These are phyloP conservation scores for Conus ventricosus DNA, from an alignment of 1,140 invertebrate species.

Conservation along the genomic window DNA sequence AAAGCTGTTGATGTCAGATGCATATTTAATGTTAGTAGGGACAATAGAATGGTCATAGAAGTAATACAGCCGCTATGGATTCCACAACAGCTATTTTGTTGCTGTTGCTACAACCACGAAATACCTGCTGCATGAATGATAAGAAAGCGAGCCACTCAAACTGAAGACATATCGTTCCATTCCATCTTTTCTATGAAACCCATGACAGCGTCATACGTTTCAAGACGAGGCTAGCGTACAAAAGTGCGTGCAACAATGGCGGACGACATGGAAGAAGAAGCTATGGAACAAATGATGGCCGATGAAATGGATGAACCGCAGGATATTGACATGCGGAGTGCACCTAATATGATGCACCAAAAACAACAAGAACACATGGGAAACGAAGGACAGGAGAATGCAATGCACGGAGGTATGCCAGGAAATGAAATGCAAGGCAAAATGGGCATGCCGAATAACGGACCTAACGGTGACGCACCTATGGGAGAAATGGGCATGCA, in stretches of 20 bases:
- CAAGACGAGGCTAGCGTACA: not conserved
- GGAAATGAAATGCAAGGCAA: conserved; percentile 27
- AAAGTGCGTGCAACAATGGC: conserved; percentile 25
- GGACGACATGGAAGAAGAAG: conserved; percentile 27
- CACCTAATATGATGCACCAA: not conserved
- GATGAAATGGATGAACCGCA: conserved; percentile 16
- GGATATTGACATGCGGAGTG: conserved; percentile 21
- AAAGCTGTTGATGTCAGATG: too few species aligned
- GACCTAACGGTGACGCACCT: not conserved
- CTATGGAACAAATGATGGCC: conserved; percentile 16
- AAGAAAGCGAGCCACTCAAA: too few species aligned
- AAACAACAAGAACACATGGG: conserved; percentile 31
- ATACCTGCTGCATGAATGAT: too few species aligned
- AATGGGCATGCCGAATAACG: conserved; percentile 28
- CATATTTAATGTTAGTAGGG: too few species aligned
- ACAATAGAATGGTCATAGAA: too few species aligned
- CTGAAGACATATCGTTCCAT: not conserved
- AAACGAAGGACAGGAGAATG: conserved; percentile 19
- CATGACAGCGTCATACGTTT: not conserved
- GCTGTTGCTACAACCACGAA: too few species aligned
- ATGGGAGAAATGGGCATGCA: conserved; percentile 32
- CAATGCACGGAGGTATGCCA: conserved; percentile 19
- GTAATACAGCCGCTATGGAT: too few species aligned
- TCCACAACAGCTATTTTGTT: too few species aligned
- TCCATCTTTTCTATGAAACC: not conserved